These are phyloP conservation scores for Pseudorhombus dupliciocellatus DNA, from an alignment of 2,113 vertebrate species.

Conservation along the genomic window DNA sequence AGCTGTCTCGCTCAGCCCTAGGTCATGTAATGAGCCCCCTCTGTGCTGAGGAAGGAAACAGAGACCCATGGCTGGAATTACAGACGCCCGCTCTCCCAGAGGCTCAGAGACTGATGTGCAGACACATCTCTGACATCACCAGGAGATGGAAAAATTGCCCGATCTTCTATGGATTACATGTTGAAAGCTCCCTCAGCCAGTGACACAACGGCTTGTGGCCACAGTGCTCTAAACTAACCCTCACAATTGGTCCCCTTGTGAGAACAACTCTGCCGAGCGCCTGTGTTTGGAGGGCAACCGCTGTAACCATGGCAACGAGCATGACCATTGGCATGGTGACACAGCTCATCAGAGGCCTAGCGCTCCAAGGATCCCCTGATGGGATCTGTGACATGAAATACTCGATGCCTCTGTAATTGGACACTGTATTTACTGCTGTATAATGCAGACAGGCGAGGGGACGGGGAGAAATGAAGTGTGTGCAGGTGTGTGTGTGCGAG, in stretches of 20 bases:
- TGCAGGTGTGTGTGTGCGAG: conserved; percentile 33
- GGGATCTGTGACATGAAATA: conserved; percentile 67
- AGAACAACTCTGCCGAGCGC: conserved; percentile 16
- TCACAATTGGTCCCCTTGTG: conserved; percentile 23
- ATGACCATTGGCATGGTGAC: conserved; percentile 57
- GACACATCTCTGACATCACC: conserved; percentile 42
- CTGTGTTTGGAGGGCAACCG: conserved; percentile 46
- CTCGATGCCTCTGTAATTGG: conserved; percentile 72
- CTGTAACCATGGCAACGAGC: conserved; percentile 64
- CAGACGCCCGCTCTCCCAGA: conserved; percentile 54
- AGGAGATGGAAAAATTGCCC: conserved; percentile 32
- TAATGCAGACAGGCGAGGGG: conserved; percentile 1
- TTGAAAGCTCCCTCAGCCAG: conserved; percentile 4
- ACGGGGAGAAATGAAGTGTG: conserved; percentile 28
- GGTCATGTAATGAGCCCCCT: conserved; percentile 63
- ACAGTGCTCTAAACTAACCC: conserved; percentile 16
- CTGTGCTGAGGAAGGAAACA: conserved; percentile 65
- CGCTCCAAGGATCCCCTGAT: conserved; percentile 62
- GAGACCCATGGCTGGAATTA: conserved; percentile 79
- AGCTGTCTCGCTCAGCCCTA: conserved; percentile 33
- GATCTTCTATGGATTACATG: conserved; percentile 14
- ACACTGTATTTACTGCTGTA: conserved; percentile 55
- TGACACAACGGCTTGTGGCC: conserved; percentile 1
- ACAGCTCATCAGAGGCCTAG: conserved; percentile 41
- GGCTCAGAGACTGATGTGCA: conserved; percentile 32